Evolutionary conservation across 2,888 invertebrate genomes (phyloP), one percentile per base, ranked within the genome.

Genomic region (Leptinotarsa juncta): DNA sequence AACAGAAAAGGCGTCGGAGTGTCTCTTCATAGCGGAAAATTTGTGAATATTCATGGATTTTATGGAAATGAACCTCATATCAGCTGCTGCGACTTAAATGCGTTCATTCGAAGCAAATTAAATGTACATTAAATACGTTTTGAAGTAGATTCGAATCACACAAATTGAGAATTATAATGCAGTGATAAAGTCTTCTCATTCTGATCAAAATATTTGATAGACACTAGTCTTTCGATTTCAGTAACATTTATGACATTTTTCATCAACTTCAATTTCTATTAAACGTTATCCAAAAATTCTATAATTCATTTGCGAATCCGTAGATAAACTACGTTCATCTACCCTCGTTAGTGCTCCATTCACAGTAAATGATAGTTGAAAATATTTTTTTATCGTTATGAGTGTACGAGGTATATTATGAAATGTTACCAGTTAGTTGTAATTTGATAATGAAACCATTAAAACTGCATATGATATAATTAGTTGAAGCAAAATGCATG

Each of bases 1-100:
- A 67, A 74, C 60, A 32, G 74, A 71, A 73, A 74, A 71, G 57
- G 57, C 57, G 16, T 57, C 14, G 10, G n/a, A 57, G 57, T 57
- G 57, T 20, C 57, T 20, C 57, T 57, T n/a, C 57, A 20, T 12
- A 57, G 57, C 57, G 20, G 57, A 20, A 57, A 57, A 57, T 18
- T 57, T 57, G 57, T 57, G 57, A 57, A 57, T 57, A 57, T 57
- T 57, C 57, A 57, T 57, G 20, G 18, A 20, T 57, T 57, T 57
- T 23, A 57, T 57, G 57, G 57, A 57, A 57, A 57, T 57, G 18
- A 57, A 57, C 57, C 18, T 20, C 20, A 20, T 55, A 55, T 55
- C 55, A 55, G 4, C 55, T 57, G 57, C 57, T 57, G 7, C 23
- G 57, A 23, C 18, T 57, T 20, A 3, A 14, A 57, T n/a, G 18